phyloP scores from a whole-genome alignment of 2,113 vertebrate genomes.

The Cochlearius cochlearius region DNA sequence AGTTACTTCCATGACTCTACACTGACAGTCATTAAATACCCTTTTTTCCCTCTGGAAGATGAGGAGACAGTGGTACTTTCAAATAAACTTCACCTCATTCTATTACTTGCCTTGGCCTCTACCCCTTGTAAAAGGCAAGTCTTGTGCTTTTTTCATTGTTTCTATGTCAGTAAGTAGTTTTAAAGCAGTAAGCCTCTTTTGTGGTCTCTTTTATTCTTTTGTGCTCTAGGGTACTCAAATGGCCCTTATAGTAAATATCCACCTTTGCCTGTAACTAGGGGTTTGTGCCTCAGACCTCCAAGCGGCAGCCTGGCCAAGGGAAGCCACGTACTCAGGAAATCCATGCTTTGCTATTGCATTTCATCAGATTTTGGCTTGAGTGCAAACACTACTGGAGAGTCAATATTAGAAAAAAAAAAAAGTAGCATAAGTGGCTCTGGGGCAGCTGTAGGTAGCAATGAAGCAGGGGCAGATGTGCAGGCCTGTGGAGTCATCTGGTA shows the following conservation, averaged over 20 bases:
- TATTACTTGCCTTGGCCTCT: neutral
- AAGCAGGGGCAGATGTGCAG: neutral
- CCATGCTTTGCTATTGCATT: neutral
- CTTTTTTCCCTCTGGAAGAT: neutral
- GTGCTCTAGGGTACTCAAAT: neutral
- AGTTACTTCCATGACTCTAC: neutral
- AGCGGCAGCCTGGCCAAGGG: neutral
- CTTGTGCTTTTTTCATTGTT: neutral
- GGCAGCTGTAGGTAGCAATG: neutral
- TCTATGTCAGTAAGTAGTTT: neutral
- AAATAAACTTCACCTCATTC: neutral
- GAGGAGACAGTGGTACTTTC: neutral
- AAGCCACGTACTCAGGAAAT: neutral
- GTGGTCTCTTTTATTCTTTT: neutral
- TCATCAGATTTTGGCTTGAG: neutral
- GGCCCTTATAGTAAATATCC: neutral
- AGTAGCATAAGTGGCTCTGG: neutral
- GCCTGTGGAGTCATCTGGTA: neutral
- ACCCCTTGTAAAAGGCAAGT: rapidly evolving
- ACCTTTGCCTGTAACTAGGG: neutral
- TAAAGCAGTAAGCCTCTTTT: neutral
- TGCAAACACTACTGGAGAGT: neutral
- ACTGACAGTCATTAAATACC: neutral
- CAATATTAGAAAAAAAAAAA: neutral
- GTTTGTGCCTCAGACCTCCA: neutral